Percentiles rank a stretch among this genome's conserved stretches.
phyloP scores from a whole-genome alignment of 2,113 vertebrate species.

The Scartelaos histophorus region DNA sequence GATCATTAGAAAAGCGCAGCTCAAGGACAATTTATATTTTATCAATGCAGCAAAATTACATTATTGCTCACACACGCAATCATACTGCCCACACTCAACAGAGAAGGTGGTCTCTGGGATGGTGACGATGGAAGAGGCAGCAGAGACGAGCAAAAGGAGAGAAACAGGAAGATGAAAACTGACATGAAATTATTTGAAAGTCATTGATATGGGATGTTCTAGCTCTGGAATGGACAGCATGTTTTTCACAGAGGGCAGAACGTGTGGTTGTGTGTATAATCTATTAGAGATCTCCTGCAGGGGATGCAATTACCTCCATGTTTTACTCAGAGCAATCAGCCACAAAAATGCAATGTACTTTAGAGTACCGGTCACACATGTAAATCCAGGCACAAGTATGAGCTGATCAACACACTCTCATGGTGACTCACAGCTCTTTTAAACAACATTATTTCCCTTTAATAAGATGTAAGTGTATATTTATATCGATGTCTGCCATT shows the following conservation, averaged over 20 bases:
- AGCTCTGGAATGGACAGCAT: conserved; percentile 69
- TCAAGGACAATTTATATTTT: conserved; percentile 99
- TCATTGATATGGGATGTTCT: conserved; percentile 75
- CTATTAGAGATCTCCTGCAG: conserved; percentile 91
- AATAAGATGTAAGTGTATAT: conserved; percentile 29
- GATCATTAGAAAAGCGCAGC: conserved; percentile 99
- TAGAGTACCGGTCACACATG: conserved; percentile 75
- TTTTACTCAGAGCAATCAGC: conserved; percentile 99
- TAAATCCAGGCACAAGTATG: conserved; percentile 25
- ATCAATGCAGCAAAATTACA: conserved; percentile 99
- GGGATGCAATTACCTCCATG: conserved; percentile 95
- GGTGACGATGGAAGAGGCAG: conserved; percentile 33
- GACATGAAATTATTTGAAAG: conserved; percentile 94
- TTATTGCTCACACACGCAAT: conserved; percentile 98
- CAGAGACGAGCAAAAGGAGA: conserved; percentile 25
- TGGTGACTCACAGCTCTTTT: conserved; percentile 33
- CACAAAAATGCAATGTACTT: conserved; percentile 87
- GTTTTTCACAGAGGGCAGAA: conserved; percentile 78
- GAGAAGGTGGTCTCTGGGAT: conserved; percentile 13
- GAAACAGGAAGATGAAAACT: conserved; percentile 75
- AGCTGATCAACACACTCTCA: conserved; percentile 49
- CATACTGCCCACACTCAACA: conserved; percentile 95
- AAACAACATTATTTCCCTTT: conserved; percentile 39
- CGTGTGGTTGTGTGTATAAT: conserved; percentile 46
- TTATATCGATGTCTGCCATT: neutral